Percentiles rank a stretch among this genome's conserved stretches.
Evolutionary conservation across 2,888 invertebrate species (phyloP).

Genomic region (Myopa tessellatipennis): DNA sequence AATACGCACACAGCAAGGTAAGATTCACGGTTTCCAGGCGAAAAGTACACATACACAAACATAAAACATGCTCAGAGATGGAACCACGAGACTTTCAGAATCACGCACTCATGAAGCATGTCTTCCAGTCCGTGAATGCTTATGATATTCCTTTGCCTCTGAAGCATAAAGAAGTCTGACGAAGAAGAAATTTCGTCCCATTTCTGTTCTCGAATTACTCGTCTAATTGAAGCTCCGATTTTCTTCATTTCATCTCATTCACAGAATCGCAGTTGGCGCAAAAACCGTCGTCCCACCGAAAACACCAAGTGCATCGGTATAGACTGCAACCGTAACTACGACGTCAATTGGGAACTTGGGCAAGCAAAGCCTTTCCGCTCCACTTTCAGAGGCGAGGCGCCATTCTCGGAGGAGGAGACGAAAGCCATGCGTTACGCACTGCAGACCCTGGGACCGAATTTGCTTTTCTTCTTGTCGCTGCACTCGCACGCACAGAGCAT

Average conservation of each 20-base stretch:
- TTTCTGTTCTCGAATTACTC: not conserved
- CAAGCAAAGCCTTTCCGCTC: slow-evolving; percentile 54
- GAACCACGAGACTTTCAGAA: no score
- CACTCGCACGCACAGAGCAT: slow-evolving; percentile 67
- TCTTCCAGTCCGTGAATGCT: no score
- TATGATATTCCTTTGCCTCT: no score
- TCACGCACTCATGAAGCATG: no score
- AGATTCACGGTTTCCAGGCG: slow-evolving; percentile 44
- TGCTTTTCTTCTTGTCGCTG: slow-evolving; percentile 64
- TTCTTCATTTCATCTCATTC: not conserved
- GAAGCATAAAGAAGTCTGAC: no score
- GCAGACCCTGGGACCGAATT: slow-evolving; percentile 56
- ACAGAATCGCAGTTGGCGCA: slow-evolving; percentile 73
- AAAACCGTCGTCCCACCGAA: slow-evolving; percentile 69
- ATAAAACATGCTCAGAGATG: no score
- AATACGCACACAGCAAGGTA: slow-evolving; percentile 71
- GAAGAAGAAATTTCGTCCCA: not conserved
- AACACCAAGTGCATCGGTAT: slow-evolving; percentile 70
- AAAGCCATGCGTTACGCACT: slow-evolving; percentile 61
- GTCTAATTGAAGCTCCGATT: no score
- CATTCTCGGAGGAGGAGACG: slow-evolving; percentile 67
- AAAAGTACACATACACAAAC: no score
- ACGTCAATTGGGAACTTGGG: slow-evolving; percentile 71
- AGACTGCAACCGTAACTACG: slow-evolving; percentile 78
- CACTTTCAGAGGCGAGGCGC: slow-evolving; percentile 64